phyloP scores from a whole-genome alignment of 2,113 vertebrate genomes.

The Acrocephalus kingi region DNA sequence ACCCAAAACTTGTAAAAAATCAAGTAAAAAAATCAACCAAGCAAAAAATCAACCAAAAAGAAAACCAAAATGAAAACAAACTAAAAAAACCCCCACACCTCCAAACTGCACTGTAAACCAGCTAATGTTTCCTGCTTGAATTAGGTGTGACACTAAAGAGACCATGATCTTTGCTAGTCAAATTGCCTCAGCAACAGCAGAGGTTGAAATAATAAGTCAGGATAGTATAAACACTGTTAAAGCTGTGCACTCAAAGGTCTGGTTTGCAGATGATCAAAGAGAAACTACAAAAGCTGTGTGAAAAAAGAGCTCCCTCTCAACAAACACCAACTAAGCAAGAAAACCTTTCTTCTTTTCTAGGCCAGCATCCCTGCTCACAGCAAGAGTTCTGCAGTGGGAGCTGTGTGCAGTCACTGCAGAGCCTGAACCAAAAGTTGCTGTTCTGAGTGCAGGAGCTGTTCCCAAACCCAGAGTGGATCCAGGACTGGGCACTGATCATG shows the following conservation, averaged over 20 bases:
- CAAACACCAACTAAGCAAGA: neutral
- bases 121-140: neutral
- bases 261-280: neutral
- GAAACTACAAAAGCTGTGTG: neutral
- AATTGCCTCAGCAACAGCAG: neutral
- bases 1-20: neutral
- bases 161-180: neutral
- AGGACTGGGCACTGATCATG: neutral
- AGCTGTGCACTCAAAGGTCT: neutral
- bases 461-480: neutral
- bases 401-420: neutral
- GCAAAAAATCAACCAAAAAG: neutral
- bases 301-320: neutral
- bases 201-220: neutral
- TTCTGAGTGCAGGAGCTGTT: neutral
- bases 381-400: neutral
- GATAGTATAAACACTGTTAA: neutral
- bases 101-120: neutral
- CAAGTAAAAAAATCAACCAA: too few species aligned
- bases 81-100: too few species aligned
- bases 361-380: neutral
- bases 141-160: neutral
- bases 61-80: too few species aligned
- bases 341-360: slow-evolving; percentile 6
- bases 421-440: neutral